These are phyloP conservation scores for Psilanteris sp. DNA, from an alignment of 1,140 invertebrate species.

Conservation along the genomic window DNA sequence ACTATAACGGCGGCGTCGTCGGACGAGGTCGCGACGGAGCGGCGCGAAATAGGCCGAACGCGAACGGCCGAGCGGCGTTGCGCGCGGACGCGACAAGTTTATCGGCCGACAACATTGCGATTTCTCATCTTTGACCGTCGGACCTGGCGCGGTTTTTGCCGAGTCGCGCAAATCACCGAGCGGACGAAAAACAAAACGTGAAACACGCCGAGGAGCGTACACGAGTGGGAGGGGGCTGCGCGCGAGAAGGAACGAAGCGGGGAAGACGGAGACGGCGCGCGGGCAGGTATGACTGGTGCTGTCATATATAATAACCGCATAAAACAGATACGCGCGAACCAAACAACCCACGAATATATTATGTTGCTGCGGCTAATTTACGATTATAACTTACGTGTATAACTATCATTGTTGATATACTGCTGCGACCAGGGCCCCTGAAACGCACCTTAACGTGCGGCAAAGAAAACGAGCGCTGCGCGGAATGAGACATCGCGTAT, in stretches of 20 bases:
- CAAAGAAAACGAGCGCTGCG: conserved; percentile 54
- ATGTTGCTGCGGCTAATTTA: conserved; percentile 81
- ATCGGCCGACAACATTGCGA: too few species aligned
- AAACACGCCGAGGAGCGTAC: conserved; percentile 48
- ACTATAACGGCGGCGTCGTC: too few species aligned
- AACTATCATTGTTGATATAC: conserved; percentile 81
- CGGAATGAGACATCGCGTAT: conserved; percentile 31
- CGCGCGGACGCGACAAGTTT: too few species aligned
- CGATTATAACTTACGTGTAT: conserved; percentile 81
- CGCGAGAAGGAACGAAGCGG: background rate
- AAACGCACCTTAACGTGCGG: conserved; percentile 55
- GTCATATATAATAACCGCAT: conserved; percentile 81
- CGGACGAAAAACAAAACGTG: conserved; percentile 38
- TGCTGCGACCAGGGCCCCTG: conserved; percentile 67
- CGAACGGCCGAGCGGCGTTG: too few species aligned
- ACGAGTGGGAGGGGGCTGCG: conserved; percentile 23
- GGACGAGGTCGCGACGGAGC: too few species aligned
- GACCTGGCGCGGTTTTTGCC: too few species aligned
- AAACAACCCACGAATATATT: conserved; percentile 79
- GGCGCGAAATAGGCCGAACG: too few species aligned
- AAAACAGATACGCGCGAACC: conserved; percentile 80
- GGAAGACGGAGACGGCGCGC: conserved; percentile 35
- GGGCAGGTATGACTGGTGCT: conserved; percentile 78
- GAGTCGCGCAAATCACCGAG: too few species aligned
- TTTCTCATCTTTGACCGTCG: too few species aligned